Conservation (phyloP, 2,797 vertebrate genomes). For the Pachyuromys duprasi region DNA sequence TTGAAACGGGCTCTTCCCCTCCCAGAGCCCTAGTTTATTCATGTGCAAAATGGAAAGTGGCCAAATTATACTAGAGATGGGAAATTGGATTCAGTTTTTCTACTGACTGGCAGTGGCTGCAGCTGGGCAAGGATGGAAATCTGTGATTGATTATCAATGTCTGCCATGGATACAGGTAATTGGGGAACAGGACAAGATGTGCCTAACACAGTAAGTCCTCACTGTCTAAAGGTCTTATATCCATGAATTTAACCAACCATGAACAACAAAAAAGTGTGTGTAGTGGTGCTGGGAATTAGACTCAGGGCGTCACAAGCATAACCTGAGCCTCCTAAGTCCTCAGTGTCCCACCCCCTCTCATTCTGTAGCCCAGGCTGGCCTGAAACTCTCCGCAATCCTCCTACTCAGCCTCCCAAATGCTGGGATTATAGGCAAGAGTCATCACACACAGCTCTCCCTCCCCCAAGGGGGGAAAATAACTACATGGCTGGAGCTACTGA, state of each 20-base stretch:
- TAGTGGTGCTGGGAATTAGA: background rate
- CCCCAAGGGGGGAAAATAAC: fast-evolving
- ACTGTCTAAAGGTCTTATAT: background rate
- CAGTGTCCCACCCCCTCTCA: background rate
- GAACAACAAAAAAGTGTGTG: background rate
- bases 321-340: background rate
- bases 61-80: slow-evolving; percentile 66
- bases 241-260: background rate
- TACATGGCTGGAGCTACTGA: background rate
- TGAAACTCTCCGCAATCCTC: background rate
- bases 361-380: background rate
- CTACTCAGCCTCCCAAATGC: background rate
- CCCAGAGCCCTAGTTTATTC: slow-evolving; percentile 68
- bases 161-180: slow-evolving; percentile 56
- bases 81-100: slow-evolving; percentile 72
- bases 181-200: background rate
- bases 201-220: background rate
- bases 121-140: slow-evolving; percentile 32
- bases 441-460: background rate
- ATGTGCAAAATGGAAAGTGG: slow-evolving; percentile 73
- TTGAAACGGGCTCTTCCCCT: slow-evolving; percentile 48
- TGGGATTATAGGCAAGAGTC: background rate
- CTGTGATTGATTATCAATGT: slow-evolving; percentile 72
- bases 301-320: background rate
- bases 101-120: slow-evolving; percentile 57